Base-by-base conservation (phyloP, 2,888 invertebrate species). In the Eupithecia abbreviata region DNA sequence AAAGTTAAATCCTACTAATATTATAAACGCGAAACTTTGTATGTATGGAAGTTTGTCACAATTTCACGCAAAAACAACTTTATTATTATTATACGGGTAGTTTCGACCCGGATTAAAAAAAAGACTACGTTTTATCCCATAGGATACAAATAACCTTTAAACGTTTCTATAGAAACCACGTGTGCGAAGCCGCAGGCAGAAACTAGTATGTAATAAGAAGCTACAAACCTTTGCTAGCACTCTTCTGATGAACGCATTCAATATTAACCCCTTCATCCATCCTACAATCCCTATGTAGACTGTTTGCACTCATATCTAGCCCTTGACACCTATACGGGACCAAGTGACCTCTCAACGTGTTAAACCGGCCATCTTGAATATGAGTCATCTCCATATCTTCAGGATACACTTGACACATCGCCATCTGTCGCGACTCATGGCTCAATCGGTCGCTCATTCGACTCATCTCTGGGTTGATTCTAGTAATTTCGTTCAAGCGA, bases 221-320 rank as follows among this genome's bases (percentile, higher is more conserved):
- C 15, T 4, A 68, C 45, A 42, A 77, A 94, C 94, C 93, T 92
- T 94, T 94, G 73, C 93, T 93, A 0, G 82, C 89, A 80, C 86
- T 90, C 58, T 92, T 93, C 84, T 93, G 93, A 82, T 94, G 94
- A 70, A 92, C 79, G 62, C 94, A 94, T 75, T 95, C 94, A 2
- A 92, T 90, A 0, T 86, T 82, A 0, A 90, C 86, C 49, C 78
- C 85, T 5, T 92, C 92, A 15, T 93, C 93, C 73, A 90, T 82
- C 4, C 93, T 86, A 66, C 93, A 93, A 70, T 93, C 93, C 30
- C 92, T 86, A 41, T 93, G 92, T 0, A 93, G 71, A n/a, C 92
- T 93, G 12, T 90, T 91, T 0, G 91, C 91, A 72, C 93, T 93
- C 88, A 92, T 88, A 0, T 92, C 93, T 73, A 93, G 79, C 41